phyloP scores from a whole-genome alignment of 2,888 invertebrate species.

The Carterocephalus palaemon region DNA sequence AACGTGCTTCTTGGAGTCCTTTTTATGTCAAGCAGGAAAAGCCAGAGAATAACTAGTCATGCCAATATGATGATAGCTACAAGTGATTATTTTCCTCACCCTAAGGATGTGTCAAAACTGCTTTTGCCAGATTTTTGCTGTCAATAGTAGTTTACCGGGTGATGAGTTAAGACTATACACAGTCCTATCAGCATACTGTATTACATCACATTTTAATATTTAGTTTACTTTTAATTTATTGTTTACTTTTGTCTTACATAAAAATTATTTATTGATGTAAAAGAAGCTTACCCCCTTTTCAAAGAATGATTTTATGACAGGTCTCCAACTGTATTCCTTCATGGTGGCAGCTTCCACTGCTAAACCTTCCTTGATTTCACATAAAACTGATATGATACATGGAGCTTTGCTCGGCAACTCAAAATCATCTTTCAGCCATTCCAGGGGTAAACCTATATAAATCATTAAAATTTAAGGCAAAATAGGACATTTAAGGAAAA shows the following conservation, averaged over 20 bases:
- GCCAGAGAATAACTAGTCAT: too few species aligned
- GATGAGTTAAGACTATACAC: too few species aligned
- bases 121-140: too few species aligned
- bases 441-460: constrained; percentile 82
- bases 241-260: constrained; percentile 2
- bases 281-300: constrained; percentile 78
- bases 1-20: too few species aligned
- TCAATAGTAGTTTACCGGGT: too few species aligned
- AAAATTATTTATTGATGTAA: background rate
- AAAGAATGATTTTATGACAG: constrained; percentile 86
- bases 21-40: too few species aligned
- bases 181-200: too few species aligned
- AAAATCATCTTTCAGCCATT: constrained; percentile 81
- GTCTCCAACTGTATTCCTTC: constrained; percentile 92
- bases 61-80: too few species aligned
- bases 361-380: constrained; percentile 88
- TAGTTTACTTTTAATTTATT: too few species aligned
- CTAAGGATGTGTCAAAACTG: too few species aligned
- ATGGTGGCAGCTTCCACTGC: constrained; percentile 93
- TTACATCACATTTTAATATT: background rate
- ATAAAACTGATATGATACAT: constrained; percentile 90
- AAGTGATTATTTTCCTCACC: too few species aligned
- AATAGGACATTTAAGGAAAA: too few species aligned
- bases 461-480: background rate
- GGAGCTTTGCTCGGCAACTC: constrained; percentile 82